Evolutionary conservation across 2,888 invertebrate species (phyloP).

Genomic region (Acanthococcus lagerstroemiae): DNA sequence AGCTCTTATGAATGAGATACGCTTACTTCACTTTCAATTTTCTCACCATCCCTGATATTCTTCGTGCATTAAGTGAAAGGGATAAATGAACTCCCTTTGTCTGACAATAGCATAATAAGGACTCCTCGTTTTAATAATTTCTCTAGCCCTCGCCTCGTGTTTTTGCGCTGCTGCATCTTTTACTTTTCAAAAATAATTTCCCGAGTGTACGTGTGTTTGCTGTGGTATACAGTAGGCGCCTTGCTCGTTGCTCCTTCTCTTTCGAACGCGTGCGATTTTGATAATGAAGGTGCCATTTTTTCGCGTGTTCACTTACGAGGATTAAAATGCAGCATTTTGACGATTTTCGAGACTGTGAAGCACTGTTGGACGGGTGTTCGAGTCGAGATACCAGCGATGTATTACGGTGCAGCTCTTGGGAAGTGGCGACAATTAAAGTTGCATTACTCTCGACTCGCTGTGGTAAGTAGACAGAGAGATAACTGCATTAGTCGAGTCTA

Average conservation of each 20-base stretch:
- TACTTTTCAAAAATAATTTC: neutral
- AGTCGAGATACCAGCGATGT: too few species aligned
- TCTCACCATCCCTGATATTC: slow-evolving; percentile 7
- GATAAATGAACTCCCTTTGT: slow-evolving; percentile 18
- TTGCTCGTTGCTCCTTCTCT: too few species aligned
- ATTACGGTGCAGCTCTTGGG: too few species aligned
- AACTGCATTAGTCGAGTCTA: too few species aligned
- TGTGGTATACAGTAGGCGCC: neutral
- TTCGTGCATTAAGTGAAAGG: slow-evolving; percentile 5
- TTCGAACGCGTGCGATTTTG: neutral
- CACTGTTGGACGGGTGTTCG: too few species aligned
- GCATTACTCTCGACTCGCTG: too few species aligned
- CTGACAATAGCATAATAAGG: slow-evolving; percentile 17
- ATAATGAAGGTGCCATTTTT: neutral
- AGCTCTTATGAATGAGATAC: slow-evolving; percentile 10
- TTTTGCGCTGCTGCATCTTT: neutral
- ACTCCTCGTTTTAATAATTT: slow-evolving; percentile 25
- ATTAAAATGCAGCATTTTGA: neutral
- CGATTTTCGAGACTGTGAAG: too few species aligned
- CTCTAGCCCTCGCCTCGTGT: neutral
- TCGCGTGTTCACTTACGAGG: neutral
- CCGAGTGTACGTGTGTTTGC: neutral
- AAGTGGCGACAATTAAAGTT: too few species aligned
- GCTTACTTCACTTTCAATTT: slow-evolving; percentile 24
- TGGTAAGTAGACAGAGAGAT: too few species aligned